Percentiles rank a stretch among this genome's conserved stretches.
Evolutionary conservation across 2,888 invertebrate species (phyloP).

Genomic region (Dioctria rufipes): DNA sequence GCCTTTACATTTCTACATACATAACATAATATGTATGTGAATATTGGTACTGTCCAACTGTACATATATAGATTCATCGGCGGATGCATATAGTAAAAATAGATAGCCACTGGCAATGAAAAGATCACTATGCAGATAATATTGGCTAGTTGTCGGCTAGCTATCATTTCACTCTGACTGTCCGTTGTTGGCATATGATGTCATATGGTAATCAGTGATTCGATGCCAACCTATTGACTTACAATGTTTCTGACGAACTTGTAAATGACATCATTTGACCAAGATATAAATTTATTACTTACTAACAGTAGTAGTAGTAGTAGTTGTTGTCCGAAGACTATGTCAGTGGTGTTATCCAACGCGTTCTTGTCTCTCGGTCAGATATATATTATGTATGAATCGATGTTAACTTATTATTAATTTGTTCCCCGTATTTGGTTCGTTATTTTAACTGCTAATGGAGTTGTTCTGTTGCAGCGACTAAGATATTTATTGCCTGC

Average conservation of each 20-base stretch:
- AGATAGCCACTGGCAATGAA: not conserved
- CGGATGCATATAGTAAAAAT: not conserved
- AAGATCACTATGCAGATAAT: not conserved
- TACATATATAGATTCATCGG: no score
- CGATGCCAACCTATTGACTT: not conserved
- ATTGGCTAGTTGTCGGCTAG: not conserved
- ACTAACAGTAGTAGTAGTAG: not conserved
- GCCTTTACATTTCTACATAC: not conserved
- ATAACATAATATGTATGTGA: no score
- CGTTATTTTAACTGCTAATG: no score
- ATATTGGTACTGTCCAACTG: not conserved
- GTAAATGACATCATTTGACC: slow-evolving; percentile 14
- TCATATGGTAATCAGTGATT: slow-evolving; percentile 1
- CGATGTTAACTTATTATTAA: no score
- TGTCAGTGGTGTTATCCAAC: no score
- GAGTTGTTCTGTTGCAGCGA: no score
- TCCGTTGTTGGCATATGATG: slow-evolving; percentile 10
- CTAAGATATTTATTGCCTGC: no score
- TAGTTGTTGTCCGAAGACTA: no score
- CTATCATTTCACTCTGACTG: not conserved
- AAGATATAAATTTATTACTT: slow-evolving; percentile 8
- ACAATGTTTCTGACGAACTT: not conserved
- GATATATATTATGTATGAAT: no score
- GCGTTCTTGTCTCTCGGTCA: no score
- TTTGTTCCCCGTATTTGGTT: no score